These are phyloP conservation scores for Thereva nobilitata DNA, from an alignment of 2,888 invertebrate genomes.

Conservation along the genomic window DNA sequence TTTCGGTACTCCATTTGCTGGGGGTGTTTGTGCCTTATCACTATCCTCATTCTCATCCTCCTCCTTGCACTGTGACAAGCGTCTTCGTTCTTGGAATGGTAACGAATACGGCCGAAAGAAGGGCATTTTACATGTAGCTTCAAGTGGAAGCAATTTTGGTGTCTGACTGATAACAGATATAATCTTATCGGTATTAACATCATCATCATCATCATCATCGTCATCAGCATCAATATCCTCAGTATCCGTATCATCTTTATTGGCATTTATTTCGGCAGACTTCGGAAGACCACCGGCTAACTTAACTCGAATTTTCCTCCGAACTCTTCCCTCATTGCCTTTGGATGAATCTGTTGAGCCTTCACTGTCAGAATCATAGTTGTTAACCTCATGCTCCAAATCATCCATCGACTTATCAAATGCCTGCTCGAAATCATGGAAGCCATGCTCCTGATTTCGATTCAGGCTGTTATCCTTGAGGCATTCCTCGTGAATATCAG, in stretches of 20 bases:
- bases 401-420: constrained; percentile 57
- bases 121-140: constrained; percentile 47
- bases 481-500: background rate
- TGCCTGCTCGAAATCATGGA: constrained; percentile 51
- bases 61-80: constrained; percentile 80
- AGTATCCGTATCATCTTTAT: constrained; percentile 40
- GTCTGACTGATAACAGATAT: constrained; percentile 45
- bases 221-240: constrained; percentile 17
- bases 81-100: constrained; percentile 65
- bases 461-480: constrained; percentile 18
- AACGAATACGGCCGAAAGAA: constrained; percentile 56
- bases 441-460: background rate
- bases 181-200: constrained; percentile 38
- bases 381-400: constrained; percentile 51
- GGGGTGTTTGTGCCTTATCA: constrained; percentile 41
- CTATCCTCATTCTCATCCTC: constrained; percentile 76
- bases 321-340: background rate
- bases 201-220: constrained; percentile 44
- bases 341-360: background rate
- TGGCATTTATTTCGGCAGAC: constrained; percentile 40
- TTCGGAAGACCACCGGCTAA: constrained; percentile 47
- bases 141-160: constrained; percentile 45
- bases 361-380: constrained; percentile 49
- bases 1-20: constrained; percentile 42
- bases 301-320: constrained; percentile 1